phyloP scores from a whole-genome alignment of 2,113 vertebrate genomes.

The Odocoileus hemionus region DNA sequence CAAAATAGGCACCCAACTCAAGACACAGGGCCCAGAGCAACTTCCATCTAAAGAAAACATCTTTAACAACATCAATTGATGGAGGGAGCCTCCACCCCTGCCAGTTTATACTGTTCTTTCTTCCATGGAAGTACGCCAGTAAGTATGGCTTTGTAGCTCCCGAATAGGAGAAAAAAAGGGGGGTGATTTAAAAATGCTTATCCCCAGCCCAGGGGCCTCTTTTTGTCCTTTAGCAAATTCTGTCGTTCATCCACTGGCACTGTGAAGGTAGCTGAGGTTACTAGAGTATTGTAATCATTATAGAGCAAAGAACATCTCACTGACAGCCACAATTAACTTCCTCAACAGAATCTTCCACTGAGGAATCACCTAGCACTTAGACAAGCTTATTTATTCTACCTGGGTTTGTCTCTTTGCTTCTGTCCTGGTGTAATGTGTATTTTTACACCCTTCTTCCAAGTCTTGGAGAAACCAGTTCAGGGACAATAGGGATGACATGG shows the following conservation, averaged over 20 bases:
- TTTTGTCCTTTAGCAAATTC: not conserved
- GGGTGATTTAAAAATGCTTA: constrained; percentile 26
- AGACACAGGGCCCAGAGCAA: not conserved
- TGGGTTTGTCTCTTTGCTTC: not conserved
- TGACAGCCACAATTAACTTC: not conserved
- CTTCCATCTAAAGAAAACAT: not conserved
- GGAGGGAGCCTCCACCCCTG: not conserved
- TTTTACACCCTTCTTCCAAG: not conserved
- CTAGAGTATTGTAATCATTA: not conserved
- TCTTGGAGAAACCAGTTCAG: not conserved
- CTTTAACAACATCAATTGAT: not conserved
- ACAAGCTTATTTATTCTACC: not conserved
- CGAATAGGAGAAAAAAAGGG: not conserved
- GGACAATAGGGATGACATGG: not conserved
- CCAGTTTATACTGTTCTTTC: constrained; percentile 20
- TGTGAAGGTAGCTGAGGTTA: not conserved
- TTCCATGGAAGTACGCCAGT: not conserved
- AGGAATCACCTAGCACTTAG: not conserved
- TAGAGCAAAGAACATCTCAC: not conserved
- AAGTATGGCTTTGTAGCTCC: not conserved
- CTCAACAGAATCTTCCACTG: not conserved
- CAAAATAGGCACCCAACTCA: constrained; percentile 10
- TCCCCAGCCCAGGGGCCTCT: not conserved
- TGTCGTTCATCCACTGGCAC: not conserved
- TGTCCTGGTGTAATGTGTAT: not conserved